Percentiles rank a stretch among this genome's conserved stretches.
Evolutionary conservation across 2,113 vertebrate species (phyloP).

Genomic region (Corynorhinus townsendii): DNA sequence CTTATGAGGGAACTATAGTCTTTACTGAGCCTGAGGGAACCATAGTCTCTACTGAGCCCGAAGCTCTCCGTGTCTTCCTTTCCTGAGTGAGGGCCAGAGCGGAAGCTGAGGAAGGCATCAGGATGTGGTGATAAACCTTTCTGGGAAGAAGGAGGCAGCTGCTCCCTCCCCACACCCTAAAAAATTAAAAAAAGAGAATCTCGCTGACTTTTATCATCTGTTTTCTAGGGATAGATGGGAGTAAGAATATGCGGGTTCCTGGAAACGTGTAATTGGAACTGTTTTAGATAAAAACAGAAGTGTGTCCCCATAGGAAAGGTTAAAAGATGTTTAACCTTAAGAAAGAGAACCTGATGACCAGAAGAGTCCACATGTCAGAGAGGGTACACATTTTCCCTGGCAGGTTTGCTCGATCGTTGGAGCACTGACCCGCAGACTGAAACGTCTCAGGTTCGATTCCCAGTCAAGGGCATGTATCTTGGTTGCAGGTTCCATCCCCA

Average conservation of each 20-base stretch:
- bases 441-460: no score
- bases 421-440: no score
- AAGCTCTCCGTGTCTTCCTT: neutral
- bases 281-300: neutral
- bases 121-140: neutral
- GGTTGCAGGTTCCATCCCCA: no score
- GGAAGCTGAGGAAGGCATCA: neutral
- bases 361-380: neutral
- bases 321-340: neutral
- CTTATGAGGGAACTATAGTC: rapidly evolving
- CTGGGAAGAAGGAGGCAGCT: neutral
- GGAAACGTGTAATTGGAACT: neutral
- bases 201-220: neutral
- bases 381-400: neutral
- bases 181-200: neutral
- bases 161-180: neutral
- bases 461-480: no score
- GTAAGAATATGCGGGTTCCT: neutral
- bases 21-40: neutral
- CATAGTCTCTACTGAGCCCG: no score
- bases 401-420: no score
- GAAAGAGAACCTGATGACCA: neutral
- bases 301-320: neutral
- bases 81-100: neutral
- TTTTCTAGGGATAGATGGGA: neutral